Percentiles rank a stretch among this genome's conserved stretches.
These are phyloP conservation scores for Anolis apletophallus DNA, from an alignment of 2,797 vertebrate species.

Conservation along the genomic window DNA sequence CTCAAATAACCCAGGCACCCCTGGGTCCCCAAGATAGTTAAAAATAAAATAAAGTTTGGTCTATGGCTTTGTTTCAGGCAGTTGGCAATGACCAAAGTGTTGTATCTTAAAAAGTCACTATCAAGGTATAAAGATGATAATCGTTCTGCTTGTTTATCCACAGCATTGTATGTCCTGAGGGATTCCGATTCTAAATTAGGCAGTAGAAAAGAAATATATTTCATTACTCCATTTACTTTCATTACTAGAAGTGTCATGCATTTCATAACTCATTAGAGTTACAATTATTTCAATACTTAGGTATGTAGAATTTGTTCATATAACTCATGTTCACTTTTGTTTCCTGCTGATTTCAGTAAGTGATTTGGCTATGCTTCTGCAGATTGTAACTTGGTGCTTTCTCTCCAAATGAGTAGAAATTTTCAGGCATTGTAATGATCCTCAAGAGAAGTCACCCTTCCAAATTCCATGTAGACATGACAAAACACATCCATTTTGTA, in stretches of 20 bases:
- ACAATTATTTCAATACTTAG: slow-evolving; percentile 2
- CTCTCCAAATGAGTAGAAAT: neutral
- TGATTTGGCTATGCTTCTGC: neutral
- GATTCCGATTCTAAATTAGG: neutral
- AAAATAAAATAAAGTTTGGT: neutral
- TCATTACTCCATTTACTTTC: neutral
- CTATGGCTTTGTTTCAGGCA: neutral
- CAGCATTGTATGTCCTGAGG: neutral
- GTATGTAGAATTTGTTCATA: neutral
- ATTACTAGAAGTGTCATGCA: slow-evolving; percentile 8
- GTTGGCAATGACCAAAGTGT: neutral
- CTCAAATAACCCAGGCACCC: no score
- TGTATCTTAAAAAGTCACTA: neutral
- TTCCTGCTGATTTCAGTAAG: neutral
- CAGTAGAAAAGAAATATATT: neutral
- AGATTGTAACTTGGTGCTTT: neutral
- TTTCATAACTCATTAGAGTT: slow-evolving; percentile 12
- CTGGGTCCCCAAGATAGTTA: no score
- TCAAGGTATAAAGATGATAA: neutral
- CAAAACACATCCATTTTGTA: neutral
- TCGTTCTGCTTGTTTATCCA: neutral
- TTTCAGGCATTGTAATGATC: neutral
- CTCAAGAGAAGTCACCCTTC: neutral
- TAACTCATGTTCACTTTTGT: neutral
- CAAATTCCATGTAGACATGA: neutral